Evolutionary conservation across 2,113 vertebrate genomes (phyloP).

Genomic region (Aptenodytes patagonicus): DNA sequence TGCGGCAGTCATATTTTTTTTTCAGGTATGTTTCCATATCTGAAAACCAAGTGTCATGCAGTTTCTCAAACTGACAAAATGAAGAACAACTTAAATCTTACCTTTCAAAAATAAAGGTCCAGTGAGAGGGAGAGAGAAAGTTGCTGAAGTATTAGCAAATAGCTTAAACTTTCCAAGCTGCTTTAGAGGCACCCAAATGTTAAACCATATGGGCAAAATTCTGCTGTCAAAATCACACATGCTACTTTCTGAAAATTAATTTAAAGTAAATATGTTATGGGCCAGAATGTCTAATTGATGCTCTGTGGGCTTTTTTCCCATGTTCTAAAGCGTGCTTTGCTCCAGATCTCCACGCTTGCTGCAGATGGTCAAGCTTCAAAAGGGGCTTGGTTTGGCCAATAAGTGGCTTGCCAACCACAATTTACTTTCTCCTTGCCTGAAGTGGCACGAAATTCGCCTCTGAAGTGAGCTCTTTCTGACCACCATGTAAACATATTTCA

Average conservation of each 20-base stretch:
- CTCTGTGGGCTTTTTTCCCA: neutral
- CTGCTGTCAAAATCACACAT: constrained; percentile 13
- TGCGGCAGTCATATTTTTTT: neutral
- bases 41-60: neutral
- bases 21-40: neutral
- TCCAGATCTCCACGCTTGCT: neutral
- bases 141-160: neutral
- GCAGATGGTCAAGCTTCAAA: constrained; percentile 9
- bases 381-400: neutral
- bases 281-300: neutral
- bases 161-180: neutral
- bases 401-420: neutral
- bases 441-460: neutral
- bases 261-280: neutral
- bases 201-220: constrained; percentile 13
- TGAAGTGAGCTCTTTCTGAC: neutral
- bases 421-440: neutral
- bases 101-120: neutral
- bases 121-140: neutral
- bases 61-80: neutral
- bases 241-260: neutral
- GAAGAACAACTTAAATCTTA: neutral
- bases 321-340: neutral
- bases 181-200: neutral
- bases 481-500: neutral